phyloP scores from a whole-genome alignment of 2,797 vertebrate genomes.

The Gymnothorax javanicus region DNA sequence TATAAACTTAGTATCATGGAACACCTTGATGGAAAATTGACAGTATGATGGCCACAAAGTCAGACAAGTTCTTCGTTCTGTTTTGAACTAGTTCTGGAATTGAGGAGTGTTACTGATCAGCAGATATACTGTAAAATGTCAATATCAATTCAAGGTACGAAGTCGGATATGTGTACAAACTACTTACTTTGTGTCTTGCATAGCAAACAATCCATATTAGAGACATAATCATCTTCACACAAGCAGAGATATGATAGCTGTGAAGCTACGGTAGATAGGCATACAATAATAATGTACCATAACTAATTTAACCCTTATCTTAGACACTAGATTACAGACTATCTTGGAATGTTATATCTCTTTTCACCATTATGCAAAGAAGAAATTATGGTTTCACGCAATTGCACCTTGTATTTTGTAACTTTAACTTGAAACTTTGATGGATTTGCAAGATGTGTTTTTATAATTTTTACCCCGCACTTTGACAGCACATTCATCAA shows the following conservation, averaged over 20 bases:
- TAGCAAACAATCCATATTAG: neutral
- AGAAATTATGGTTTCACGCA: neutral
- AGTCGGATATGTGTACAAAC: neutral
- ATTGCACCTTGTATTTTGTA: neutral
- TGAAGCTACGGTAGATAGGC: no score
- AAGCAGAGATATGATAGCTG: no score
- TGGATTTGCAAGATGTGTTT: no score
- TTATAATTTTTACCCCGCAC: neutral
- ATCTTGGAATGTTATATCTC: no score
- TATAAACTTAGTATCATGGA: neutral
- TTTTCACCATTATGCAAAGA: no score
- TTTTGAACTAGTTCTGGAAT: neutral
- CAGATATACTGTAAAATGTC: neutral
- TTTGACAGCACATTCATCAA: neutral
- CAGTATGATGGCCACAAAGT: neutral
- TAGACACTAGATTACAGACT: neutral
- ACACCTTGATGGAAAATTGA: neutral
- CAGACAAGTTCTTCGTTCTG: neutral
- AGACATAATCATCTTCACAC: neutral
- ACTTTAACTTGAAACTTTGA: neutral
- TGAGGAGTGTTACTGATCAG: neutral
- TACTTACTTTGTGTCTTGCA: neutral
- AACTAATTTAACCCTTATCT: neutral
- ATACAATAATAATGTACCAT: no score
- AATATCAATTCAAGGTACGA: neutral